Conservation (phyloP, 1,140 invertebrate genomes). For the Triops cancriformis region DNA sequence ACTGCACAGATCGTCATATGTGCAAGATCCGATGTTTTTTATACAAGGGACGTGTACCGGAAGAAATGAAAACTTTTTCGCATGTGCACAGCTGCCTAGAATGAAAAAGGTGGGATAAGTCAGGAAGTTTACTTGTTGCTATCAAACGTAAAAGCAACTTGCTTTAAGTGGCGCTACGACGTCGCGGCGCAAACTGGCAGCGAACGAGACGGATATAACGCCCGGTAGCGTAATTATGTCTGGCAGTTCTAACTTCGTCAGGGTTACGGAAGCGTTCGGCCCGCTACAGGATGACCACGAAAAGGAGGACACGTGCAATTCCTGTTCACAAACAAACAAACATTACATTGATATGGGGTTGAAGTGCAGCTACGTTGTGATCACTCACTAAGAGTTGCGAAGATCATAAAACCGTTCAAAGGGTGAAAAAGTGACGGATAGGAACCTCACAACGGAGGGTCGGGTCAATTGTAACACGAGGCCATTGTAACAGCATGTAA, state of each 20-base stretch:
- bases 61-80: conserved; percentile 20
- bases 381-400: too few species aligned
- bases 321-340: neutral
- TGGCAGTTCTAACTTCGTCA: conserved; percentile 18
- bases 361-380: too few species aligned
- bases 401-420: too few species aligned
- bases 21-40: conserved; percentile 24
- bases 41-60: conserved; percentile 23
- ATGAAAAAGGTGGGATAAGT: neutral
- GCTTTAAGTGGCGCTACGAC: conserved; percentile 19
- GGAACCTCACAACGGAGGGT: too few species aligned
- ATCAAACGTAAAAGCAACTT: neutral
- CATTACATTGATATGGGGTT: too few species aligned
- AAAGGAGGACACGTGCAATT: neutral
- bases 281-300: conserved; percentile 22
- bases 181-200: conserved; percentile 7
- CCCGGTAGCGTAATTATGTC: conserved; percentile 20
- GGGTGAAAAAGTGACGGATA: too few species aligned
- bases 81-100: conserved; percentile 7
- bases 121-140: neutral
- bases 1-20: conserved; percentile 24
- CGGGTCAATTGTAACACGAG: too few species aligned
- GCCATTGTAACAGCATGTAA: too few species aligned
- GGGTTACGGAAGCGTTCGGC: conserved; percentile 14
- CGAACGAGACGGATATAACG: conserved; percentile 20